Conservation (phyloP, 1,140 invertebrate genomes). For the Ptiloglossa arizonensis region DNA sequence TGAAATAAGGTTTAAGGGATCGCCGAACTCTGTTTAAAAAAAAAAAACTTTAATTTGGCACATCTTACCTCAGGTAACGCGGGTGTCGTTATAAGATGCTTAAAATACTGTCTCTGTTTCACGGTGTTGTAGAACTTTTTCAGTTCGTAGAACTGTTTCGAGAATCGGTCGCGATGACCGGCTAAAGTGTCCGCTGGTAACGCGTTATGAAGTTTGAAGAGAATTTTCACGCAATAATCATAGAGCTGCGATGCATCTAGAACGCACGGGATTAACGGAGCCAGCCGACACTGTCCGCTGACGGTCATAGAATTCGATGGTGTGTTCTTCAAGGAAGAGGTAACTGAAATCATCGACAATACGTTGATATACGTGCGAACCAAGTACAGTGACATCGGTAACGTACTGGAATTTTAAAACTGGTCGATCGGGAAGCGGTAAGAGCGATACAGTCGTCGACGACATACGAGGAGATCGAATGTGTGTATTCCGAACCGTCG, state of each 20-base stretch:
- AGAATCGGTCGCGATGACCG: conserved; percentile 95
- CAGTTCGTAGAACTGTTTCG: conserved; percentile 93
- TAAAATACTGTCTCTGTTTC: conserved; percentile 98
- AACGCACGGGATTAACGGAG: conserved; percentile 98
- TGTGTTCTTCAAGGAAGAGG: conserved; percentile 95
- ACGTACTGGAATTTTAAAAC: conserved; percentile 1
- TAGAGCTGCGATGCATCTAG: conserved; percentile 98
- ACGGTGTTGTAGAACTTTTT: conserved; percentile 97
- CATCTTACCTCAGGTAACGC: conserved; percentile 91
- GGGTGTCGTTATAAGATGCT: conserved; percentile 96
- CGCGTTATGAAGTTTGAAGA: conserved; percentile 96
- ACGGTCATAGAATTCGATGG: conserved; percentile 98
- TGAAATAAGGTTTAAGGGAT: too few relatives aligned
- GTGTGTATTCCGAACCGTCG: background rate
- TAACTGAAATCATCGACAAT: conserved; percentile 86
- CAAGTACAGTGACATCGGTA: conserved; percentile 19
- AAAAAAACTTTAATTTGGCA: too few relatives aligned
- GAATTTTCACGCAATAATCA: conserved; percentile 97
- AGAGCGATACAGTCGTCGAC: background rate
- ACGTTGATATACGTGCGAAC: background rate
- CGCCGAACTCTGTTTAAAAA: too few relatives aligned
- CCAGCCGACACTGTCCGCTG: conserved; percentile 96
- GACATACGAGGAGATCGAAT: background rate
- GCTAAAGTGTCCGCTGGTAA: conserved; percentile 94
- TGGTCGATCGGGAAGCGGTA: background rate